A percentile compares a stretch with the other conserved stretches of the same genome.
Evolutionary conservation across 2,888 invertebrate species (phyloP).

Genomic region (Buathra laborator): DNA sequence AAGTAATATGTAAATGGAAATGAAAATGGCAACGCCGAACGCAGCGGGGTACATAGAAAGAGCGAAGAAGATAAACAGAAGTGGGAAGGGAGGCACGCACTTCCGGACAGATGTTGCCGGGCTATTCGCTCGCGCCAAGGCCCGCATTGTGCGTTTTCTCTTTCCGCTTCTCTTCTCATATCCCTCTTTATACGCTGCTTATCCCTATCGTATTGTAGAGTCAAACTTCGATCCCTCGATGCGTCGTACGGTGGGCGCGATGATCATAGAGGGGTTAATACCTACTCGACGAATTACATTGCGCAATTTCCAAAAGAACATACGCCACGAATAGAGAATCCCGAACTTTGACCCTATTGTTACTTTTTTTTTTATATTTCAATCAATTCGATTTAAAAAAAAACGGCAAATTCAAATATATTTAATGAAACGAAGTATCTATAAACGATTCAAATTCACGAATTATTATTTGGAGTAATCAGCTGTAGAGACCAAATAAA

Average conservation of each 20-base stretch:
- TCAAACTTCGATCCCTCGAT: conserved; percentile 15
- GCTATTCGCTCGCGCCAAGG: conserved; percentile 35
- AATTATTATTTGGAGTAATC: no score
- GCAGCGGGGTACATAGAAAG: conserved; percentile 34
- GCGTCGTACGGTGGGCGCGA: conserved; percentile 5
- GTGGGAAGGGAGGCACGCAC: conserved; percentile 66
- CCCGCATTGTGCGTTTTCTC: conserved; percentile 72
- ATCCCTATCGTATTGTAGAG: conserved; percentile 35
- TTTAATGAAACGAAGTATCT: no score
- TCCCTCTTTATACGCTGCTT: conserved; percentile 31
- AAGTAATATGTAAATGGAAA: conserved; percentile 71
- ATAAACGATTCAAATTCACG: no score
- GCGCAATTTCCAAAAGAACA: conserved; percentile 16
- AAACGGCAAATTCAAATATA: no score
- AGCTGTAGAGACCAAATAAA: no score
- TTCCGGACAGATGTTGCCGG: conserved; percentile 81
- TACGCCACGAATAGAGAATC: neutral
- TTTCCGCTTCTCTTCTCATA: conserved; percentile 70
- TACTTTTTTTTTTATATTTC: no score
- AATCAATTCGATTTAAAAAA: no score
- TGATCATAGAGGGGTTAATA: conserved; percentile 53
- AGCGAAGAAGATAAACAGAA: conserved; percentile 7
- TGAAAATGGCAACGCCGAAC: conserved; percentile 70
- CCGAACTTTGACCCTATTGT: no score
- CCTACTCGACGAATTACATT: conserved; percentile 63